Percentiles rank a stretch among this genome's conserved stretches.
Evolutionary conservation across 2,888 invertebrate genomes (phyloP).

Genomic region (Iselma pallidipennis): DNA sequence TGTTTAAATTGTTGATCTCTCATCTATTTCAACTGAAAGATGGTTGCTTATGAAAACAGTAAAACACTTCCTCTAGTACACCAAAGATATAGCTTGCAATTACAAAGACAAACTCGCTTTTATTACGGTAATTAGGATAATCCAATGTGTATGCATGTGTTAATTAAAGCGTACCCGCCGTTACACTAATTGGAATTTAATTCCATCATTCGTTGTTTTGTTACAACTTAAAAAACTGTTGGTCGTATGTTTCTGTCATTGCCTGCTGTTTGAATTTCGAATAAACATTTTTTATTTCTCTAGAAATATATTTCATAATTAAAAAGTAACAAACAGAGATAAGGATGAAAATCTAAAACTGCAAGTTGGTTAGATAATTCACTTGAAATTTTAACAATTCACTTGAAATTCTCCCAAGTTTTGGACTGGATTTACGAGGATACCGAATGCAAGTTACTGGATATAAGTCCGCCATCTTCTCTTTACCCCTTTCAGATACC

Average conservation of each 20-base stretch:
- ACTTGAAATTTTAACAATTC: constrained; percentile 24
- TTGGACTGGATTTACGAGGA: constrained; percentile 12
- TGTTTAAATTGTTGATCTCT: too few species aligned
- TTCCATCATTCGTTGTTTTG: constrained; percentile 28
- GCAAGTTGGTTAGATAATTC: too few species aligned
- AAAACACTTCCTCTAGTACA: not conserved
- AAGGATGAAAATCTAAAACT: too few species aligned
- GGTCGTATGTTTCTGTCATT: too few species aligned
- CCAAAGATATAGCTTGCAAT: constrained; percentile 32
- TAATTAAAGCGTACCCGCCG: constrained; percentile 39
- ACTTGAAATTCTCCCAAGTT: constrained; percentile 21
- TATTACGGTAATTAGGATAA: constrained; percentile 36
- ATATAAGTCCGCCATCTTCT: not conserved
- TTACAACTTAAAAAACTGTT: not conserved
- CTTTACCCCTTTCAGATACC: not conserved
- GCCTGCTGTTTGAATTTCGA: too few species aligned
- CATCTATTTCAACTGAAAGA: too few species aligned
- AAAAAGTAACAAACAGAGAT: too few species aligned
- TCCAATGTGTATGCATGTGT: constrained; percentile 41
- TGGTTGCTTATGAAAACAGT: too few species aligned
- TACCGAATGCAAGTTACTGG: not conserved
- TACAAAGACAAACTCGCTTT: constrained; percentile 37
- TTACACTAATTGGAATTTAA: constrained; percentile 40
- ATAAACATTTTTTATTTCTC: too few species aligned
- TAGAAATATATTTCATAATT: not conserved